phyloP scores from a whole-genome alignment of 2,888 invertebrate species.

The Cryptus viduatorius region DNA sequence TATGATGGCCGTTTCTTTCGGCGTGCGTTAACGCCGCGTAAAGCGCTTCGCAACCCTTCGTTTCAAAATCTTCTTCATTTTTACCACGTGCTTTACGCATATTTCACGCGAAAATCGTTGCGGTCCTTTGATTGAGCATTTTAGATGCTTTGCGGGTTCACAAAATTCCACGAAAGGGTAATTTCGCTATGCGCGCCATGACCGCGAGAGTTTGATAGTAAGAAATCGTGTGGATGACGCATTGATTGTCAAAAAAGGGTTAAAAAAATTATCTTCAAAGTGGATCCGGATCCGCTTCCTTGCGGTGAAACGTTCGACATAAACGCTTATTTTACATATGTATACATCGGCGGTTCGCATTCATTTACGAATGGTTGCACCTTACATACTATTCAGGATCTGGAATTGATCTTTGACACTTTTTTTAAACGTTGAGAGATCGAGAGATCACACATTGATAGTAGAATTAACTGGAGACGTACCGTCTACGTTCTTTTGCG shows the following conservation, averaged over 20 bases:
- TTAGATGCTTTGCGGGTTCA: slow-evolving; percentile 4
- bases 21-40: slow-evolving; percentile 41
- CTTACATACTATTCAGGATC: neutral
- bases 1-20: slow-evolving; percentile 77
- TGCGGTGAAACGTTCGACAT: neutral
- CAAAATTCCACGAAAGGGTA: slow-evolving; percentile 35
- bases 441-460: neutral
- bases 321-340: neutral
- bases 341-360: neutral
- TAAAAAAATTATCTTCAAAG: neutral
- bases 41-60: slow-evolving; percentile 52
- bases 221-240: neutral
- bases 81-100: slow-evolving; percentile 62
- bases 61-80: slow-evolving; percentile 60
- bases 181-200: neutral
- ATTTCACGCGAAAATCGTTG: slow-evolving; percentile 47
- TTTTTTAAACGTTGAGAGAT: neutral
- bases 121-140: slow-evolving; percentile 43
- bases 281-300: neutral
- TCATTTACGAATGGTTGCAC: neutral
- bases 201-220: neutral
- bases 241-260: neutral
- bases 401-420: neutral
- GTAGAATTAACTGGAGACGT: neutral
- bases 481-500: neutral